Base-by-base conservation (phyloP, 2,888 invertebrate species). In the Nomada ruficornis region DNA sequence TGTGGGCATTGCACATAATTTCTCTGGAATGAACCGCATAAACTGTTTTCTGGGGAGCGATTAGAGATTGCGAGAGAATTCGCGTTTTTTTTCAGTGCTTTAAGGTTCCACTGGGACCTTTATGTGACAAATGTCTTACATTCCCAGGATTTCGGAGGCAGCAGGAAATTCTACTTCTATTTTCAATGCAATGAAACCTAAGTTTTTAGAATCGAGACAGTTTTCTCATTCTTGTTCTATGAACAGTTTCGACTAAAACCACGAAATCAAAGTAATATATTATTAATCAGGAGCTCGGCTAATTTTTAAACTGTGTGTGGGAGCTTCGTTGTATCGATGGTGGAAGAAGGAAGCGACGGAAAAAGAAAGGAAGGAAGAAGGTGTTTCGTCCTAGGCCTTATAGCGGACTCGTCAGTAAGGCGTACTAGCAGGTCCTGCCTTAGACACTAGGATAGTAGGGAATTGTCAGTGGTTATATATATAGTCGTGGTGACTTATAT, bases 81-180 rank as follows among this genome's bases (percentile, higher is more conserved):
- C 59, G 57, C 29, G 29, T 29, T 29, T 7, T 52, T 64, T 73
- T 55, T 77, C 42, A 54, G 44, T 55, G 36, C 23, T 76, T 62
- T 55, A 59, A 59, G 44, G 44, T 65, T 23, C 60, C 75, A 44
- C 15, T 18, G 75, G 52, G 44, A 65, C 60, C 52, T 65, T 65
- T 75, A 59, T 65, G 52, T 54, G 65, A 75, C 64, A 77, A 75
- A 77, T 77, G 65, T 44, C 57, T 23, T 57, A 29, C 57, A 67
- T 57, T 73, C 57, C 57, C 57, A 23, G 57, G 47, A 9, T 50
- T 67, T 57, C 67, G 65, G 20, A 55, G 67, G 7, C 57, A 50
- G 18, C 1, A 18, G 55, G 36, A 23, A 36, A 67, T 67, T 47
- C 10, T 18, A 50, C 20, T 71, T 20, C 60, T 50, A 50, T 36